Percentiles rank a stretch among this genome's conserved stretches.
Evolutionary conservation across 2,797 vertebrate genomes (phyloP).

Genomic region (Erpetoichthys calabaricus): DNA sequence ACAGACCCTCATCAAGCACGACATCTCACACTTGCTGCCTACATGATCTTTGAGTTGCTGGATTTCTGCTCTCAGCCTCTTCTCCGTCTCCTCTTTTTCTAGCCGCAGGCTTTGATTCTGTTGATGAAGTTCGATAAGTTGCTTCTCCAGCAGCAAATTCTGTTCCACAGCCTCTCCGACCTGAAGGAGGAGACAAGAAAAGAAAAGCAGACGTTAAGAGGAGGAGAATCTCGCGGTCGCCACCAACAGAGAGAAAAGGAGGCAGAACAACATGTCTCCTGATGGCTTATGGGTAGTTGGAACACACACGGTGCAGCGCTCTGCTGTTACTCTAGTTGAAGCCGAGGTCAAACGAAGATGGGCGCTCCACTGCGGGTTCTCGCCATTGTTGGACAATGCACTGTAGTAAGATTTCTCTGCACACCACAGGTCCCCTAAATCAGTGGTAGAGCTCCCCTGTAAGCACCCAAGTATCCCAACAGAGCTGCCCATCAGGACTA

Average conservation of each 20-base stretch:
- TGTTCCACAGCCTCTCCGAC: constrained; percentile 22
- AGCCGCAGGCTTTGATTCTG: constrained; percentile 22
- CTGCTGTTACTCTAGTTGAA: no score
- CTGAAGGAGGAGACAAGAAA: constrained; percentile 14
- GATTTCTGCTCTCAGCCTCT: constrained; percentile 26
- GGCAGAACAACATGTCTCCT: no score
- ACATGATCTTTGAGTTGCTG: constrained; percentile 32
- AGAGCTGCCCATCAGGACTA: no score
- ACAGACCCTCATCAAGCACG: no score
- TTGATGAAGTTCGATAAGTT: constrained; percentile 26
- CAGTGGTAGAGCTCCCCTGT: no score
- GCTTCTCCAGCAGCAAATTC: constrained; percentile 25
- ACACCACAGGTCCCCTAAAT: no score
- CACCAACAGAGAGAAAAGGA: background rate
- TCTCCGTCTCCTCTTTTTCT: constrained; percentile 30
- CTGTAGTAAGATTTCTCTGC: background rate
- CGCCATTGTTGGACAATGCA: background rate
- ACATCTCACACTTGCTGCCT: background rate
- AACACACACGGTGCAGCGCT: no score
- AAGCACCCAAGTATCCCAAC: no score
- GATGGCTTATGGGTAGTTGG: no score
- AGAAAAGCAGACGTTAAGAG: no score
- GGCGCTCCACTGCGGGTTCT: no score
- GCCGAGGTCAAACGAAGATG: no score
- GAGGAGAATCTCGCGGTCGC: background rate